Conservation (phyloP, 2,113 vertebrate genomes). For the Coptodon rendalli region DNA sequence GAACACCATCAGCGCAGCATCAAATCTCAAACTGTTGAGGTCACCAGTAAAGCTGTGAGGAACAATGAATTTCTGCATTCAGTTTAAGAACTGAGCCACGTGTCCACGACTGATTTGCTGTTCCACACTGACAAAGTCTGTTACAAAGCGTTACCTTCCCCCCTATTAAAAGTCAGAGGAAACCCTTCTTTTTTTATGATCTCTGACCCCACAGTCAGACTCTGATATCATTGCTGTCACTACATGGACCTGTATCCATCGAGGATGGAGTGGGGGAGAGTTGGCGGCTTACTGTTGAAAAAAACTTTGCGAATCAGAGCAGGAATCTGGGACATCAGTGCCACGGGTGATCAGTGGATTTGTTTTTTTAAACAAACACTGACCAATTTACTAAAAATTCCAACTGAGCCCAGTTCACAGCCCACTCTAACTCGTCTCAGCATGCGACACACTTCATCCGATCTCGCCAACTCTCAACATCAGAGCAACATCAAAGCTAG, state of each 20-base stretch:
- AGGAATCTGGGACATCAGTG: slow-evolving; percentile 3
- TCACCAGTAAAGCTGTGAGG: slow-evolving; percentile 16
- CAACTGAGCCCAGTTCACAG: neutral
- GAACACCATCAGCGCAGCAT: slow-evolving; percentile 58
- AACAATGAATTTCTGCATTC: neutral
- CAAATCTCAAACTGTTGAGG: neutral
- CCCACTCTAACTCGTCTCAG: neutral
- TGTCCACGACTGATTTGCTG: slow-evolving; percentile 17
- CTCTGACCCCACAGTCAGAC: neutral
- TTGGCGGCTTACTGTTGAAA: neutral
- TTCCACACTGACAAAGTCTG: slow-evolving; percentile 59
- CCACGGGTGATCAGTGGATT: neutral
- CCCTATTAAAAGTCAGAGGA: neutral
- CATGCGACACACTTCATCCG: neutral
- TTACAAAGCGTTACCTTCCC: slow-evolving; percentile 55
- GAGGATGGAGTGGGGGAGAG: neutral
- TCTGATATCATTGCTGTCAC: neutral
- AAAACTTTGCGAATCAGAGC: neutral
- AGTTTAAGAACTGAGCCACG: neutral
- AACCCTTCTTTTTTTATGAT: neutral
- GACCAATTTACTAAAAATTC: slow-evolving; percentile 1
- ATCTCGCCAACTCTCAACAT: slow-evolving; percentile 32
- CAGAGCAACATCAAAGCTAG: slow-evolving; percentile 52
- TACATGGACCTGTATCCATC: neutral
- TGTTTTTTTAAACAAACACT: neutral